phyloP scores from a whole-genome alignment of 1,140 invertebrate genomes.

The Diprion similis region DNA sequence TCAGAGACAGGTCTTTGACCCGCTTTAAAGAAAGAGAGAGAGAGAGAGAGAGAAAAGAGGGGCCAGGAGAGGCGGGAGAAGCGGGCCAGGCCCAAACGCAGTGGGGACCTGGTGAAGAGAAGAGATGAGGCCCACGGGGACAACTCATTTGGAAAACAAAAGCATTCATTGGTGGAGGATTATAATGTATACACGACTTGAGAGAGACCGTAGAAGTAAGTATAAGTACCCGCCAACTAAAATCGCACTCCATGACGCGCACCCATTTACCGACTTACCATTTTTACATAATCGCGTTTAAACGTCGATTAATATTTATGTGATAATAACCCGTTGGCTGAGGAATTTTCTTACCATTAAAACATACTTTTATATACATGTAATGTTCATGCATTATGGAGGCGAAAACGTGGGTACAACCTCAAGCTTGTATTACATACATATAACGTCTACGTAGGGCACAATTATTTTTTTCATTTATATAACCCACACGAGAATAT shows the following conservation, averaged over 20 bases:
- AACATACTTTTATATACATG: slow-evolving; percentile 12
- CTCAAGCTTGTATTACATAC: not conserved
- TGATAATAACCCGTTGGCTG: slow-evolving; percentile 26
- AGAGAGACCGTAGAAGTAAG: slow-evolving; percentile 15
- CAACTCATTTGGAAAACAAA: slow-evolving; percentile 56
- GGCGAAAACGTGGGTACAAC: slow-evolving; percentile 9
- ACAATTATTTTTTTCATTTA: not conserved
- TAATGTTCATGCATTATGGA: slow-evolving; percentile 36
- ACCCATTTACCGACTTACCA: slow-evolving; percentile 27
- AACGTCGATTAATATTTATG: slow-evolving; percentile 38
- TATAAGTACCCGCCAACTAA: slow-evolving; percentile 30
- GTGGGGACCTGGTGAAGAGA: not conserved
- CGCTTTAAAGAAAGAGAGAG: slow-evolving; percentile 23
- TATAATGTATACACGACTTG: slow-evolving; percentile 39
- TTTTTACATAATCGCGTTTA: slow-evolving; percentile 43
- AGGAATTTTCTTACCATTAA: slow-evolving; percentile 19
- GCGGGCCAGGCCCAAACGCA: slow-evolving; percentile 28
- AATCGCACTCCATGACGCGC: not conserved
- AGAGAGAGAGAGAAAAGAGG: slow-evolving; percentile 15
- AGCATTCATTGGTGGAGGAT: slow-evolving; percentile 42
- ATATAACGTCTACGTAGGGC: not conserved
- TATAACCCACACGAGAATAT: not conserved
- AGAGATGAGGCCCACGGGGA: not conserved
- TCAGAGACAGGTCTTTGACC: slow-evolving; percentile 23
- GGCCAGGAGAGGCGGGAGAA: slow-evolving; percentile 16